A percentile compares a stretch with the other conserved stretches of the same genome.
Conservation (phyloP, 2,797 vertebrate species). For the Leucoraja ocellata region DNA sequence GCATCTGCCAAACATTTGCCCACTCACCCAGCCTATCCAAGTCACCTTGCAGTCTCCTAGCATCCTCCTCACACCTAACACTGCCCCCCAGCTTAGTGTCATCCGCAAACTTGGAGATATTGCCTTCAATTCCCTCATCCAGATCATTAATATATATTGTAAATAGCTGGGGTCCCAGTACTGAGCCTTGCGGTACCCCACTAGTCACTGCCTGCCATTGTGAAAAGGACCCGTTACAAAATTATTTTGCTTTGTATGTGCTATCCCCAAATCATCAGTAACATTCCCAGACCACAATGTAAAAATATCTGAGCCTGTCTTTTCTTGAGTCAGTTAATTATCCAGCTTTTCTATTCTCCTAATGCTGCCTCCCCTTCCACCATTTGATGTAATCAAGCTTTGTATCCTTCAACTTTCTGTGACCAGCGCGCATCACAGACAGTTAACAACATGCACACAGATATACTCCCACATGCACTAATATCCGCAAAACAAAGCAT, state of each 20-base stretch:
- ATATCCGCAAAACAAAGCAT: neutral
- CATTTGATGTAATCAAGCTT: neutral
- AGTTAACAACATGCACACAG: neutral
- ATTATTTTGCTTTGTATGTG: neutral
- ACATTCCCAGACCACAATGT: neutral
- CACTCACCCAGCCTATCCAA: no score
- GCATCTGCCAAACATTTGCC: no score
- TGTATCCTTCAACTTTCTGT: neutral
- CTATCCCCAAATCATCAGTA: neutral
- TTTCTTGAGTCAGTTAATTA: neutral
- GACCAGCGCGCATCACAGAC: neutral
- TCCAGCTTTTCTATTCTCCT: neutral
- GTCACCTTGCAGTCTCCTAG: no score
- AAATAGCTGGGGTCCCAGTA: no score
- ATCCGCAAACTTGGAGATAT: no score
- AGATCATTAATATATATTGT: no score
- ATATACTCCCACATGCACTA: neutral
- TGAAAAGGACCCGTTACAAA: no score
- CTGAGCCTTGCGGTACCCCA: no score
- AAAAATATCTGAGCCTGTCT: neutral
- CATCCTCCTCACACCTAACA: no score
- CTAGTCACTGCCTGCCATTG: no score
- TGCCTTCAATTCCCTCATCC: no score
- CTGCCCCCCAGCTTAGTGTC: no score
- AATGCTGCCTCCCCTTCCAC: neutral